Base-by-base conservation (phyloP, 2,113 vertebrate species). In the Chloroceryle aenea region DNA sequence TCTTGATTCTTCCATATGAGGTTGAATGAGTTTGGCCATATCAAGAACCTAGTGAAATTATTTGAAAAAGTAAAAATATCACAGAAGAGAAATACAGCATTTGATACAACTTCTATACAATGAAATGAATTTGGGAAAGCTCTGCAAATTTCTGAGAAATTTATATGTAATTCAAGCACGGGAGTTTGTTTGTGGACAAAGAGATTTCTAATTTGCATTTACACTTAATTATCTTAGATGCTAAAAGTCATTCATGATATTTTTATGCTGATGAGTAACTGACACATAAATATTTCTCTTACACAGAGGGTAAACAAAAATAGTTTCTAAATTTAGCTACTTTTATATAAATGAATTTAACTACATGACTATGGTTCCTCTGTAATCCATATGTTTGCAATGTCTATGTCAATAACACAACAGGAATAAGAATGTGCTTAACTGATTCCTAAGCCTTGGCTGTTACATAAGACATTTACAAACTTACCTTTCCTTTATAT, bases 21-120 rank as follows among this genome's bases (percentile, higher is more conserved):
- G 84, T 89, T 98, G 85, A 90, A 98, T 97, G 79, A 98, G 48
- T 61, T 93, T 74, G 40, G 96, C 92, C 90, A 98, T 97, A 92
- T 99, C 98, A 96, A 99, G 81, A 90, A 99, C 97, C 95, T 98
- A 94, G 40, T 76, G 75, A 95, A 93, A 96, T 81, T 1, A 90
- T 93, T 85, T 91, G 29, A 83, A 72, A 95, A 94, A 86, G 48
- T 50, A 94, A 12, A 66, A 23, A 38, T 42, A 71, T 15, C 14
- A 50, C 32, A 85, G 15, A 59, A 56, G 10, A 85, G 6, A 89
- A 63, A 73, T 23, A 85, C 0, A 68, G 38, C 17, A 76, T 25
- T 36, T 56, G 50, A 67, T 85, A 14, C 45, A 73, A 66, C 12
- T 47, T 48, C 29, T 42, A 56, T 2, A 53, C 23, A 48, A 71